Evolutionary conservation across 2,888 invertebrate species (phyloP), one percentile per base, ranked within the genome.

Genomic region (Corbicula japonica): DNA sequence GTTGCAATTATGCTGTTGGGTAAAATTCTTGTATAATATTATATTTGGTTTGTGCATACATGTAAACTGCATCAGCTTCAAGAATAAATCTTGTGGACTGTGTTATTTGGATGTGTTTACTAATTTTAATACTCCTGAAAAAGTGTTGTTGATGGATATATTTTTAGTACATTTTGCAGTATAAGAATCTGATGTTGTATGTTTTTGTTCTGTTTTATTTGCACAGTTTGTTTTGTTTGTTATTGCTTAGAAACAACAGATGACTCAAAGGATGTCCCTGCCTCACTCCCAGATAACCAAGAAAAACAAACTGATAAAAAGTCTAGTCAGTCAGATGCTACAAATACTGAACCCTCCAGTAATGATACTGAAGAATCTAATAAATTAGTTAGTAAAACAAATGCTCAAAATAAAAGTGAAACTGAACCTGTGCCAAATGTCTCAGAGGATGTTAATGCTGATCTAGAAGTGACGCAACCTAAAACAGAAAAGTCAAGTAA

Each of bases 201-300:
- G 23, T 66, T 60, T 61, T 38, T 69, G 34, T 69, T 69, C 54
- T 56, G 58, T 65, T 41, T 58, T 66, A 21, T 38, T 48, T 48
- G 28, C 34, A 68, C 68, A 38, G 41, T 50, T 56, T 61, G 48
- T 69, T 73, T 52, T 73, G 65, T 68, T 80, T 79, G 35, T 71
- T 75, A 54, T 73, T 74, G 41, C 65, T 62, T 60, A 83, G 83
- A 83, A 76, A 73, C 73, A 68, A 50, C 44, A 71, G 79, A 56
- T 41, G 79, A 74, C 56, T 72, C 74, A 71, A 69, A 71, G 58
- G 58, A 62, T 3, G 21, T 21, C 75, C 68, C 62, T 72, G 69
- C 61, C 54, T 34, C 50, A 68, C 23, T 32, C 71, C 62, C 61
- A 56, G 79, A 76, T 32, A 60, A 41, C 44, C 61, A 58, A 66